Base-by-base conservation (phyloP, 1,140 invertebrate species). In the Helicoverpa armigera region DNA sequence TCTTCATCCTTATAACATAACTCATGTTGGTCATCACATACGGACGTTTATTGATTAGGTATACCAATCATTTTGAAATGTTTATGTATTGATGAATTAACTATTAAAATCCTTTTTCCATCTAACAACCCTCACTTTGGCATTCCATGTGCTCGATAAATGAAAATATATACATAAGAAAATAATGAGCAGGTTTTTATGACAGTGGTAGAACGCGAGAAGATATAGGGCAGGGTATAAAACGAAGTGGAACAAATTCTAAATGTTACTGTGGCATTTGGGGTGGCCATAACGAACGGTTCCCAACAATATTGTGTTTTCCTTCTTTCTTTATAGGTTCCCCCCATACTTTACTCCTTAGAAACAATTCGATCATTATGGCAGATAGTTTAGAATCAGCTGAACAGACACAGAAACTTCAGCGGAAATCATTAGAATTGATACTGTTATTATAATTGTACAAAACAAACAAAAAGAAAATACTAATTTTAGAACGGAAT, bases 231-330 rank as follows among this genome's bases (percentile, higher is more conserved):
- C 88, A 80, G 82, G 79, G 85, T 88, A 87, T 86, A 90, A 87
- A 88, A 87, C 85, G 80, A 83, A 85, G 76, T 87, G 83, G 86
- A 87, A 87, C 85, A 82, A 82, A 85, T 86, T 86, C 86, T 83
- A 91, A 91, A 91, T 91, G 90, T 89, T 91, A 91, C 80, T 84
- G 82, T 89, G 88, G 82, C 88, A 90, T 91, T 91, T 91, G 73
- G 80, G 82, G 78, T 82, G 67, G 81, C 77, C 60, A 81, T 69
- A 81, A 78, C 83, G 60, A 53, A 78, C 83, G 60, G 35, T 31
- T 79, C 74, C 70, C 72, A 29, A 63, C 69, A 76, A 79, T 69
- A 58, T 79, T 81, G 79, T 80, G 56, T 67, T 73, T 43, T 72
- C 35, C 67, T 79, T 14, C 53, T 48, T 35, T 67, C 67, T 10